Conservation (phyloP, 2,888 invertebrate genomes). For the Aspidiotus destructor region DNA sequence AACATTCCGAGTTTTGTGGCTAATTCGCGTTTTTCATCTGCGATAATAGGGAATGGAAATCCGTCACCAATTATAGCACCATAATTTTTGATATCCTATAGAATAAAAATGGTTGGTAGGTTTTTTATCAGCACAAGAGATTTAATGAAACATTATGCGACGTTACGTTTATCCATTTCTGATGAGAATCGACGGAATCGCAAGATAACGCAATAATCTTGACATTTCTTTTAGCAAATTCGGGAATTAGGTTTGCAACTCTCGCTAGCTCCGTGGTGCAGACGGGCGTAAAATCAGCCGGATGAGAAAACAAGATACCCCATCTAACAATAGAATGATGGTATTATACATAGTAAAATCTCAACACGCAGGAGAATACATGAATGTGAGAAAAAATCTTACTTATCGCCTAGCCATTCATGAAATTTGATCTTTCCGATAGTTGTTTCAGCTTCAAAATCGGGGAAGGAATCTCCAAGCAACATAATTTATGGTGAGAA, state of each 20-base stretch:
- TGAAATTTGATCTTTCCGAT: slow-evolving; percentile 64
- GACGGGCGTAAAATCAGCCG: slow-evolving; percentile 80
- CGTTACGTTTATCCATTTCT: slow-evolving; percentile 61
- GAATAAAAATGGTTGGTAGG: slow-evolving; percentile 22
- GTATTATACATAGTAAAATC: background rate
- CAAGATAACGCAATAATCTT: slow-evolving; percentile 74
- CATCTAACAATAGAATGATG: slow-evolving; percentile 50
- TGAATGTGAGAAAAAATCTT: slow-evolving; percentile 41
- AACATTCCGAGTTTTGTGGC: slow-evolving; percentile 69
- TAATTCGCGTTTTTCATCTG: slow-evolving; percentile 60
- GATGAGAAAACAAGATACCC: slow-evolving; percentile 81
- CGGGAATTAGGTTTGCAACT: slow-evolving; percentile 57
- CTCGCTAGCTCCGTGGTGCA: slow-evolving; percentile 79
- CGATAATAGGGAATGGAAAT: slow-evolving; percentile 73
- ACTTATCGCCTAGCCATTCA: slow-evolving; percentile 65
- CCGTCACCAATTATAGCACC: slow-evolving; percentile 59
- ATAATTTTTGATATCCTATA: slow-evolving; percentile 57
- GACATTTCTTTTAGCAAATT: slow-evolving; percentile 60
- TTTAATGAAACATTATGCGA: background rate
- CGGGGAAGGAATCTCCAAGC: slow-evolving; percentile 63
- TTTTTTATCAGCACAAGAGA: background rate
- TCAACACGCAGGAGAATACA: background rate
- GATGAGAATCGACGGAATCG: slow-evolving; percentile 62
- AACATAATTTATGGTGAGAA: slow-evolving; percentile 41
- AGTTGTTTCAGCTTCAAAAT: slow-evolving; percentile 66